Evolutionary conservation across 2,888 invertebrate species (phyloP), one percentile per base, ranked within the genome.

Genomic region (Pandemis corylana): DNA sequence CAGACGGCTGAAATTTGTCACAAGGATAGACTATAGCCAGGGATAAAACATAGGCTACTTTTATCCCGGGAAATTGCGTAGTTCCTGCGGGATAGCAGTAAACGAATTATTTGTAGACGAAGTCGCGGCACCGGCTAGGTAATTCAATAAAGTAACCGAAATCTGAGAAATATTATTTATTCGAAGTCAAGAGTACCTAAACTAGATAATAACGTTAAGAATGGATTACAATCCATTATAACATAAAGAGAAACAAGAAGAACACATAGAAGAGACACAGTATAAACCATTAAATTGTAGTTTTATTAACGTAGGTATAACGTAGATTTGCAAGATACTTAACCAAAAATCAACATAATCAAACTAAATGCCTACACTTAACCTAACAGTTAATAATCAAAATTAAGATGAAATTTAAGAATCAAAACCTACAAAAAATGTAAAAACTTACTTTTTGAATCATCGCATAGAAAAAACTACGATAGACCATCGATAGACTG

Each of bases 301-400:
- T 59, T 59, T 28, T 59, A 56, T 15, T 5, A 59, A 59, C 9
- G 28, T 10, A 28, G 10, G 10, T 20, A 20, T 20, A 20, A 20
- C 20, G 20, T 9, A 20, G 12, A 59, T 12, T 28, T 28, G 5
- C 20, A 56, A 20, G 15, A 59, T 59, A 59, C 20, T 56, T 6
- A 59, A 59, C 28, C 6, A 59, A 59, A 28, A 59, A 59, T 59
- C 28, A 59, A 59, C 59, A 59, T 59, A 59, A 59, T 59, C 59
- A 28, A 59, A 59, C 59, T 28, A 59, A 59, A 28, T 5, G 28
- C 12, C 12, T 20, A 59, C 20, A 59, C 59, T 59, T 59, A 59
- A 59, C 20, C 28, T 28, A 59, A 59, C 9, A 28, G 12, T 15
- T 20, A 59, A 59, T 12, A 59, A 59, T 59, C 20, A 28, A 59